Evolutionary conservation across 2,113 vertebrate genomes (phyloP).

Genomic region (Sakesphorus luctuosus): DNA sequence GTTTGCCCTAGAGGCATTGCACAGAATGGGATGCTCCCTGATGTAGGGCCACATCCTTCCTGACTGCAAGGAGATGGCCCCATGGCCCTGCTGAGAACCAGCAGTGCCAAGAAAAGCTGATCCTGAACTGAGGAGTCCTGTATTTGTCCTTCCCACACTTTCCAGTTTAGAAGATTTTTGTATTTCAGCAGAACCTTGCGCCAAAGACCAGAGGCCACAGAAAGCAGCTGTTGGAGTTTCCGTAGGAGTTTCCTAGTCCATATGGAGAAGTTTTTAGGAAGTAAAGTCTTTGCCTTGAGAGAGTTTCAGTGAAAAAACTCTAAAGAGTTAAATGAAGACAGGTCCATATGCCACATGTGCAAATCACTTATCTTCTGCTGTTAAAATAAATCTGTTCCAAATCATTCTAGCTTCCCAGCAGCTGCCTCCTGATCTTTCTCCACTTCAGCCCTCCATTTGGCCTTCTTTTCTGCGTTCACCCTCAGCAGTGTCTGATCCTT

Average conservation of each 20-base stretch:
- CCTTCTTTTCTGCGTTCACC: constrained; percentile 57
- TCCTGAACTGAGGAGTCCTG: neutral
- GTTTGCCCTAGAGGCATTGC: neutral
- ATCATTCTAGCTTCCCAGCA: constrained; percentile 9
- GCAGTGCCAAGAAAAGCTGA: neutral
- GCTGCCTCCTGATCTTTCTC: neutral
- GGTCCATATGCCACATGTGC: neutral
- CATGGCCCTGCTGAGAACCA: accelerated
- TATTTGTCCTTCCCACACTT: neutral
- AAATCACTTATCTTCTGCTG: neutral
- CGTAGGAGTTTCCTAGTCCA: neutral
- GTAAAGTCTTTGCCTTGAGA: neutral
- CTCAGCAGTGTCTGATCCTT: constrained; percentile 13
- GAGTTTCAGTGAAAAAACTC: neutral
- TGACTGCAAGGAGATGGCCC: neutral
- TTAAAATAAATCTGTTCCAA: neutral
- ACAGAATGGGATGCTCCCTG: neutral
- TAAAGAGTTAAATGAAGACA: neutral
- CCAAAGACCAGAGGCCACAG: neutral
- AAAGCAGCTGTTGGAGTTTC: neutral
- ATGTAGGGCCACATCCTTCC: neutral
- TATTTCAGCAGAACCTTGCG: neutral
- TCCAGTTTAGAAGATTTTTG: neutral
- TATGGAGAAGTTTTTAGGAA: neutral
- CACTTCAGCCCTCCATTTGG: constrained; percentile 33